Percentiles rank a stretch among this genome's conserved stretches.
These are phyloP conservation scores for Ganaspis brasiliensis DNA, from an alignment of 2,888 invertebrate genomes.

Conservation along the genomic window DNA sequence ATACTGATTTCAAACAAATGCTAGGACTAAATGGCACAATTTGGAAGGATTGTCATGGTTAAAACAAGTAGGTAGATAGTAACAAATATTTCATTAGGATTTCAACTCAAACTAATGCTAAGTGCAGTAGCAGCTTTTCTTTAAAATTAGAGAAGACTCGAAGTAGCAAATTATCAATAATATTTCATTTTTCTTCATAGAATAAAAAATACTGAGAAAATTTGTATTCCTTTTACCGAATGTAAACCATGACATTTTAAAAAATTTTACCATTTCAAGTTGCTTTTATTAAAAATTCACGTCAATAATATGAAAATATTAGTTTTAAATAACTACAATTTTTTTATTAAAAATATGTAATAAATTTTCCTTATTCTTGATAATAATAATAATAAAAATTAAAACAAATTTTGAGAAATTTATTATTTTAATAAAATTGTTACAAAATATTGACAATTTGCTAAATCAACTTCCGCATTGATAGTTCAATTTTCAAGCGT, in stretches of 20 bases:
- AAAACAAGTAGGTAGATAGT: constrained; percentile 2
- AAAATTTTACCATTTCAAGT: too few species aligned
- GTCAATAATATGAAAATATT: too few species aligned
- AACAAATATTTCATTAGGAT: not conserved
- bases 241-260: too few species aligned
- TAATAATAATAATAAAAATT: too few species aligned
- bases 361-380: too few species aligned
- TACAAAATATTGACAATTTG: constrained; percentile 22
- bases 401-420: too few species aligned
- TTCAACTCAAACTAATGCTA: not conserved
- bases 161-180: constrained; percentile 3
- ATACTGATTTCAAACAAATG: not conserved
- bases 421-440: too few species aligned
- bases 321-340: too few species aligned
- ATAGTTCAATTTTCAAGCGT: not conserved
- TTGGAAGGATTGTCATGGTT: constrained; percentile 38
- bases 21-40: constrained; percentile 38
- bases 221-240: not conserved
- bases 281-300: too few species aligned
- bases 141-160: not conserved
- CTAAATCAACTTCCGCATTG: not conserved
- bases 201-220: not conserved
- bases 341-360: too few species aligned
- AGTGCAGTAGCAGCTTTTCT: constrained; percentile 31
- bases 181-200: not conserved